These are phyloP conservation scores for Odontophorus gujanensis DNA, from an alignment of 2,113 vertebrate species.

Conservation along the genomic window DNA sequence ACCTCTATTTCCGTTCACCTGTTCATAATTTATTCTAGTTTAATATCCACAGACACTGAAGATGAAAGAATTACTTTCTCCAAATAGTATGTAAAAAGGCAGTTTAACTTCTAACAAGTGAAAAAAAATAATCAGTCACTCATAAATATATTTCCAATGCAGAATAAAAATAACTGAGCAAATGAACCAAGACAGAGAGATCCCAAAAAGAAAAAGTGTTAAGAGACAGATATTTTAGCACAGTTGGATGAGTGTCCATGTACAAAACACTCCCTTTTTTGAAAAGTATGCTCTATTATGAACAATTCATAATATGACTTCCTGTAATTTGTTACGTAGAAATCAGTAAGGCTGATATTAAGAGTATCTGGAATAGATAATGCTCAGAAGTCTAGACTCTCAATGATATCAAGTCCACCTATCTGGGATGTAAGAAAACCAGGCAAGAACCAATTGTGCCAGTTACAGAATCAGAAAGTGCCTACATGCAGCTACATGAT, in stretches of 20 bases:
- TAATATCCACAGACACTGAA: constrained; percentile 52
- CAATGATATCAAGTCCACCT: background rate
- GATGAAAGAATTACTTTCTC: background rate
- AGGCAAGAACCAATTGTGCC: background rate
- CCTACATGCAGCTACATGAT: background rate
- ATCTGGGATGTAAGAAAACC: background rate
- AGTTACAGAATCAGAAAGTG: background rate
- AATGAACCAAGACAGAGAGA: background rate
- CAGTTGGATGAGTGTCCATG: fast-evolving
- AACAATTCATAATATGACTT: background rate
- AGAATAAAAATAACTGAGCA: background rate
- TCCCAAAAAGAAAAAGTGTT: background rate
- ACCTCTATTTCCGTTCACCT: background rate
- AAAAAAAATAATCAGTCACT: background rate
- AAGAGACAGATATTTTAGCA: background rate
- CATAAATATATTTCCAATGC: background rate
- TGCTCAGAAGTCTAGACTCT: background rate
- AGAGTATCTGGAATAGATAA: background rate
- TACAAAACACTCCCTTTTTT: background rate
- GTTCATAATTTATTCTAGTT: background rate
- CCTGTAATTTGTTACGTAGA: background rate
- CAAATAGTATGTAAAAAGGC: background rate
- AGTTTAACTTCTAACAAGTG: background rate
- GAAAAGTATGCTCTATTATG: background rate
- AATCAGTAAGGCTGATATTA: background rate